Base-by-base conservation (phyloP, 2,797 vertebrate species). In the Hafferia zeledoni region DNA sequence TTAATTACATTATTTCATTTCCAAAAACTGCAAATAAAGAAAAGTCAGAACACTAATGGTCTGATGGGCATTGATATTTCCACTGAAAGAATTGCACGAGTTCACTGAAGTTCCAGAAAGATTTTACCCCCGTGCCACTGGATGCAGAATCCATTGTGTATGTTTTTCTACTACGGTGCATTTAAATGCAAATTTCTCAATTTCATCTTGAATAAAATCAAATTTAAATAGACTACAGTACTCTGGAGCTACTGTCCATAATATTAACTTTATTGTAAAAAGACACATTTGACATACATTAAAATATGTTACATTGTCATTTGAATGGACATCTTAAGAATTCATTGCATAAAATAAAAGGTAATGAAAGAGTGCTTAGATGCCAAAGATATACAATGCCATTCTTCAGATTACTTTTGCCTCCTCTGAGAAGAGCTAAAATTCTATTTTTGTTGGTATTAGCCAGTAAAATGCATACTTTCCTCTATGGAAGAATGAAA, bases 161-260 rank as follows among this genome's bases (percentile, higher is more conserved):
- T 39, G 4, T 39, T 74, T 67, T 80, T 68, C 50, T 39, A 52
- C 52, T 87, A 39, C 10, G 70, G 16, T 53, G 8, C 30, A 88
- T 84, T 86, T 90, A 93, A 93, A 91, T 78, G 63, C 22, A 94
- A 95, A 93, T 93, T 81, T 52, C 41, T 81, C 44, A 28, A 39
- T 81, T 93, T 89, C 19, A 27, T 53, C 28, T 80, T 89, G 47
- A 87, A 94, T 84, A 78, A 94, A 82, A 91, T 75, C 23, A 27
- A 5, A 13, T 88, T 89, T 75, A 88, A 88, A 82, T 67, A 25
- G 30, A 87, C 17, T 53, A 20, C 10, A 77, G 13, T 71, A 33
- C 30, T 88, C 43, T 30, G 69, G 16, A 86, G 49, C 5, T 72
- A 63, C 41, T 56, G 24, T 50, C 72, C 90, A n/a, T 83, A 91